Conservation (phyloP, 2,888 invertebrate genomes). For the Gerosis bhagava region DNA sequence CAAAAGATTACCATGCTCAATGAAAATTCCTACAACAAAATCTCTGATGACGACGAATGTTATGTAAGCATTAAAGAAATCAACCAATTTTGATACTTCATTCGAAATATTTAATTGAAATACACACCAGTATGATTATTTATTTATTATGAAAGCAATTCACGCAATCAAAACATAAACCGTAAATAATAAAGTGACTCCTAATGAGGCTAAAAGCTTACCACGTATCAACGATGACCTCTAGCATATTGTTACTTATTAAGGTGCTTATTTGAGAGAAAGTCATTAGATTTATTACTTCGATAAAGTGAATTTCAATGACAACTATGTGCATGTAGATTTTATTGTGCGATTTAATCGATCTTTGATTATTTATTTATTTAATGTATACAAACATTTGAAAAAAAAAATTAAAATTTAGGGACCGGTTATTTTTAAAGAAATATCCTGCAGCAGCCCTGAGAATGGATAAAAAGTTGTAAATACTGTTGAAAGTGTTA, state of each 20-base stretch:
- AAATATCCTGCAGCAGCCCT: too few species aligned
- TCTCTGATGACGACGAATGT: too few species aligned
- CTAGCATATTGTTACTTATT: conserved; percentile 4
- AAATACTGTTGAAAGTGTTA: too few species aligned
- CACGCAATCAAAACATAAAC: conserved; percentile 19
- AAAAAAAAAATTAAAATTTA: too few species aligned
- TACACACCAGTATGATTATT: conserved; percentile 18
- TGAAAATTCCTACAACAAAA: too few species aligned
- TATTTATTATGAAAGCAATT: conserved; percentile 10
- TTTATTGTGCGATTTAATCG: too few species aligned
- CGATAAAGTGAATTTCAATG: conserved; percentile 14
- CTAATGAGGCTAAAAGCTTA: conserved; percentile 18
- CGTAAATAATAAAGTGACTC: conserved; percentile 7
- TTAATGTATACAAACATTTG: too few species aligned
- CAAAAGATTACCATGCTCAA: conserved; percentile 4
- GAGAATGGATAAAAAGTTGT: too few species aligned
- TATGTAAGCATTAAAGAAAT: too few species aligned
- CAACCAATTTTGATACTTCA: too few species aligned
- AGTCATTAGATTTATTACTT: conserved; percentile 11
- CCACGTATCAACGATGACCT: conserved; percentile 17
- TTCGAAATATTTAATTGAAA: conserved; percentile 15
- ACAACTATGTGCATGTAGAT: conserved; percentile 7
- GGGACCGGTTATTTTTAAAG: too few species aligned
- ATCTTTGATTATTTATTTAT: too few species aligned
- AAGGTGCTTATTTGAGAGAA: conserved; percentile 12